Evolutionary conservation across 2,797 vertebrate species (phyloP).

Genomic region (Muraenolepis orangiensis): DNA sequence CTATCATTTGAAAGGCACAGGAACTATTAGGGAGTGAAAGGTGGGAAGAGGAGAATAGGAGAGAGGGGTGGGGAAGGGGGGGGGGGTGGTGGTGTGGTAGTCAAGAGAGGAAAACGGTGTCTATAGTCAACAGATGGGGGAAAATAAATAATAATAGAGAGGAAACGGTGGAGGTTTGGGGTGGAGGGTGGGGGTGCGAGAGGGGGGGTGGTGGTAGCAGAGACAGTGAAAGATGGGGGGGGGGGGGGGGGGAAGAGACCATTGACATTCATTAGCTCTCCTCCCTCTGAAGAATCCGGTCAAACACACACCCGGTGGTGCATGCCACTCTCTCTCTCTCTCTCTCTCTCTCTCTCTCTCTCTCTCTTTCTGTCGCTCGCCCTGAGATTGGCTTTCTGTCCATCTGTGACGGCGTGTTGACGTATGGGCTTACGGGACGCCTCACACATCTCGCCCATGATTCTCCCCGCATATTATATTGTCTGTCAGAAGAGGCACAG

Average conservation of each 20-base stretch:
- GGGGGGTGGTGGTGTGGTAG: background rate
- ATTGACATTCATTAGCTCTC: conserved; percentile 43
- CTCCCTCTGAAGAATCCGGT: conserved; percentile 33
- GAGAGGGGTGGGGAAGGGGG: background rate
- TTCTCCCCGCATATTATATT: background rate
- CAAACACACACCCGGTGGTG: conserved; percentile 6
- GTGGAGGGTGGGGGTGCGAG: too few species aligned
- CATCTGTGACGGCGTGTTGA: conserved; percentile 61
- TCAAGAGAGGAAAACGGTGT: background rate
- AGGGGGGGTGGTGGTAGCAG: background rate
- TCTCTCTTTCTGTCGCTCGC: too few species aligned
- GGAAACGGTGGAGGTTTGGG: background rate
- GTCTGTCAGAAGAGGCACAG: background rate
- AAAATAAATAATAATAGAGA: background rate
- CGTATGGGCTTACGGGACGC: conserved; percentile 19
- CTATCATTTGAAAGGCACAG: background rate
- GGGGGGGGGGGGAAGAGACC: too few species aligned
- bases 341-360: too few species aligned
- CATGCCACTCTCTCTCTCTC: background rate
- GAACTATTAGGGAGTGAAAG: background rate
- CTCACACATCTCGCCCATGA: conserved; percentile 1
- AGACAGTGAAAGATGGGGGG: conserved; percentile 36
- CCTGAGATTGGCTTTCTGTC: conserved; percentile 31
- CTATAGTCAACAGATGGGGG: background rate
- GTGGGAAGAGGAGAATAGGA: background rate